phyloP scores from a whole-genome alignment of 2,113 vertebrate genomes.

The Heterotilapia buettikoferi region DNA sequence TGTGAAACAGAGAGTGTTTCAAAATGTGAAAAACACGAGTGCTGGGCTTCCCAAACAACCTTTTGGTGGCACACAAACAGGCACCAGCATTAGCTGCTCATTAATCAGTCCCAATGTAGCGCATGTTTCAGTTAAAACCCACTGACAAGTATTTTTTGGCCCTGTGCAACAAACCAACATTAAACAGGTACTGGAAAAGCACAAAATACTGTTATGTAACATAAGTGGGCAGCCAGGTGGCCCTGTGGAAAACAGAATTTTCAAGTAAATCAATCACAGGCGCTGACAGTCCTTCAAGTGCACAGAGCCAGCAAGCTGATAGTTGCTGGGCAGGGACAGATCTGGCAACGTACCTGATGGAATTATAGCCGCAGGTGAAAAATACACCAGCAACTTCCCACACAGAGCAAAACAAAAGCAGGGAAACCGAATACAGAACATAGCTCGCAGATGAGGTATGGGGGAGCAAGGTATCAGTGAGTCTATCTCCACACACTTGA shows the following conservation, averaged over 20 bases:
- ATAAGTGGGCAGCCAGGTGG: neutral
- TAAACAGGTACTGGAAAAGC: neutral
- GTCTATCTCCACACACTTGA: neutral
- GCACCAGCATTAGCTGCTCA: neutral
- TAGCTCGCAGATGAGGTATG: neutral
- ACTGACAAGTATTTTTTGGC: neutral
- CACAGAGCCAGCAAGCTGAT: neutral
- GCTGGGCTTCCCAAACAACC: neutral
- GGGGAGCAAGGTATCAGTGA: neutral
- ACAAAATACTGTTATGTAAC: slow-evolving; percentile 4
- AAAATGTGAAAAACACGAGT: neutral
- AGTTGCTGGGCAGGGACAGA: neutral
- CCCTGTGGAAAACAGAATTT: neutral
- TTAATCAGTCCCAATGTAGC: neutral
- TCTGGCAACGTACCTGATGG: slow-evolving; percentile 7
- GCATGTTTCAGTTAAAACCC: neutral
- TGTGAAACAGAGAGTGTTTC: neutral
- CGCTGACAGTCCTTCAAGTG: neutral
- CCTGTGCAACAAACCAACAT: neutral
- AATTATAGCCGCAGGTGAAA: neutral
- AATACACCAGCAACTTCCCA: neutral
- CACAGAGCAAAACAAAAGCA: neutral
- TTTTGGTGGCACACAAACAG: neutral
- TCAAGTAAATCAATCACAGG: neutral
- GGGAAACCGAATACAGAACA: neutral